These are phyloP conservation scores for Neostethus bicornis DNA, from an alignment of 2,797 vertebrate genomes.

Conservation along the genomic window DNA sequence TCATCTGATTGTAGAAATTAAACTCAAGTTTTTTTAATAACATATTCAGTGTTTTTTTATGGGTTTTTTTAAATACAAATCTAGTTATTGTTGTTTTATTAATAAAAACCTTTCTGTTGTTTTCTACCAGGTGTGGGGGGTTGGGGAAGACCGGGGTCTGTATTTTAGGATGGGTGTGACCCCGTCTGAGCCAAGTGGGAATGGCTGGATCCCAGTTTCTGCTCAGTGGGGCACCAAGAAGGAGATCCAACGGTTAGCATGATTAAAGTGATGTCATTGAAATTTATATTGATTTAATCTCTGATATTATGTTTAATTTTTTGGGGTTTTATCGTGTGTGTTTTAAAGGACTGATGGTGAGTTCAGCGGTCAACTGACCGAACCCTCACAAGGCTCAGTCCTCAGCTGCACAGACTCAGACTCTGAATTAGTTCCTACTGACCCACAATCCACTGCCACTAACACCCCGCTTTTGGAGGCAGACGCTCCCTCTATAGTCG, in stretches of 20 bases:
- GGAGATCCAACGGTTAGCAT: slow-evolving; percentile 75
- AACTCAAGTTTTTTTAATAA: not conserved
- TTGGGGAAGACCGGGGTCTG: slow-evolving; percentile 87
- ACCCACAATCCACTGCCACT: slow-evolving; percentile 29
- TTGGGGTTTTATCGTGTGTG: not conserved
- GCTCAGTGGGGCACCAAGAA: slow-evolving; percentile 82
- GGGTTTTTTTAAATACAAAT: no score
- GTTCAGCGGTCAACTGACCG: slow-evolving; percentile 84
- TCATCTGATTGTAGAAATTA: not conserved
- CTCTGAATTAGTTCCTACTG: slow-evolving; percentile 66
- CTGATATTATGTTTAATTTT: no score
- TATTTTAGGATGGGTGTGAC: slow-evolving; percentile 94
- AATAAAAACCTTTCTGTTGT: not conserved
- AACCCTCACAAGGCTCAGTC: slow-evolving; percentile 78
- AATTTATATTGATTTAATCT: not conserved
- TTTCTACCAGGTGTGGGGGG: slow-evolving; percentile 88
- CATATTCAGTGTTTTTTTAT: not conserved
- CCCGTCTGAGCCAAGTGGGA: slow-evolving; percentile 89
- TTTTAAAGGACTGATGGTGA: slow-evolving; percentile 82
- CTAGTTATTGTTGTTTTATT: not conserved
- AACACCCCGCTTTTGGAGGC: slow-evolving; percentile 53
- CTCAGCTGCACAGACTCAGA: slow-evolving; percentile 84
- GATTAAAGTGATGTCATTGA: not conserved
- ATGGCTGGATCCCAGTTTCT: slow-evolving; percentile 88
- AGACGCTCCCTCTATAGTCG: slow-evolving; percentile 59